phyloP scores from a whole-genome alignment of 1,140 invertebrate genomes.

The Nephila pilipes region DNA sequence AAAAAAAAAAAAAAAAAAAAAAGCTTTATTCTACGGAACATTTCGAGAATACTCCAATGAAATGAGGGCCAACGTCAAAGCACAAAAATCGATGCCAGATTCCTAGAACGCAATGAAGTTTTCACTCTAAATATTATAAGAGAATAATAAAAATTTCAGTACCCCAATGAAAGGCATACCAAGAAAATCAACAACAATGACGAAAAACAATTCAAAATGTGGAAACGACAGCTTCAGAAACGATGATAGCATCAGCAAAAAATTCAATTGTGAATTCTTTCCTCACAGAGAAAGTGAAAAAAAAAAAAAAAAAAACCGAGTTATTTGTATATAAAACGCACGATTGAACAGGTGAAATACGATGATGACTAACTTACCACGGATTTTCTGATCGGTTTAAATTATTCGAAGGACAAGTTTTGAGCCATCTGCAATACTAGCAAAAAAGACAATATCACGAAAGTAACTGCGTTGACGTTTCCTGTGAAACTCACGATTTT shows the following conservation, averaged over 20 bases:
- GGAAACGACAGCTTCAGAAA: not conserved
- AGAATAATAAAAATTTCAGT: not conserved
- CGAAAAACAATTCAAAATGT: not conserved
- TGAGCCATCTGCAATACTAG: not conserved
- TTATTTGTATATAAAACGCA: not conserved
- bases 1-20: too few species aligned
- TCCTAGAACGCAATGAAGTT: not conserved
- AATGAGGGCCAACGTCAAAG: not conserved
- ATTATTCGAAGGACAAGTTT: conserved; percentile 14
- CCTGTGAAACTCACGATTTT: not conserved
- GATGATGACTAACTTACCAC: not conserved
- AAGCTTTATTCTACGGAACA: not conserved
- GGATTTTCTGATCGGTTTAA: not conserved
- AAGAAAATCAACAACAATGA: not conserved
- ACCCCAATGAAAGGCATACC: not conserved
- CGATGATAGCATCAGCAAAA: not conserved
- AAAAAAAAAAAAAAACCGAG: not conserved
- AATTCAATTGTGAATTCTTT: not conserved
- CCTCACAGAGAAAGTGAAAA: not conserved
- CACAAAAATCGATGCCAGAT: not conserved
- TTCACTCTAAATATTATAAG: not conserved
- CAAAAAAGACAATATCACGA: not conserved
- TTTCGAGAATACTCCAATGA: not conserved
- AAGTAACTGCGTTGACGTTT: not conserved
- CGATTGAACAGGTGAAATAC: not conserved